Conservation (phyloP, 2,888 invertebrate genomes). For the Heliconius ethilla region DNA sequence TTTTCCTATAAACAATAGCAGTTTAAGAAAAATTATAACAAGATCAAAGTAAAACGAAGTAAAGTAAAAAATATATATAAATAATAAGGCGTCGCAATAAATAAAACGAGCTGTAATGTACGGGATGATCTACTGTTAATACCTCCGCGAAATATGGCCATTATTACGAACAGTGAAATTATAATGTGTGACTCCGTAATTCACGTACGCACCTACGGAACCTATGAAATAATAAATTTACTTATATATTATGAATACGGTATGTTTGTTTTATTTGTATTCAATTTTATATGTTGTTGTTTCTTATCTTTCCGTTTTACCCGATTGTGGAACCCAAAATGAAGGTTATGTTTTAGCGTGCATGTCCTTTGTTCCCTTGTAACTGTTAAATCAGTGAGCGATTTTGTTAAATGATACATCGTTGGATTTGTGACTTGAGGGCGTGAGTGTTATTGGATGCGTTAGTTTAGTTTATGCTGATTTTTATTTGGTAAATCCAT, state of each 20-base stretch:
- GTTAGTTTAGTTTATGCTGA: too few relatives aligned
- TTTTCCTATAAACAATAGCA: not conserved
- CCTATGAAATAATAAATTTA: conserved; percentile 11
- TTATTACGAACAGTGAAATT: conserved; percentile 52
- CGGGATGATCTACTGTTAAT: conserved; percentile 56
- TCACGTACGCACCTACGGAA: conserved; percentile 9
- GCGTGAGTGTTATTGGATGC: too few relatives aligned
- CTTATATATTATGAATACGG: not conserved
- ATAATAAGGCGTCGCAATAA: conserved; percentile 37
- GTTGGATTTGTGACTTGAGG: too few relatives aligned
- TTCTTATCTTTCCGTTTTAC: not conserved
- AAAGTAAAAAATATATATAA: conserved; percentile 24
- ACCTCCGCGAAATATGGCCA: conserved; percentile 53
- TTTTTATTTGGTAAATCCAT: too few relatives aligned
- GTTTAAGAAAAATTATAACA: not conserved
- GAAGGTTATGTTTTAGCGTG: too few relatives aligned
- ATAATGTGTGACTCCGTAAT: conserved; percentile 49
- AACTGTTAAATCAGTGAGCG: too few relatives aligned
- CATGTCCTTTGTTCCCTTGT: too few relatives aligned
- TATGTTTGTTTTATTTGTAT: not conserved
- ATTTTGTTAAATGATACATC: too few relatives aligned
- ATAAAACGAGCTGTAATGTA: conserved; percentile 48
- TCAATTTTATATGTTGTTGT: not conserved
- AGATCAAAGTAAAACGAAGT: conserved; percentile 4
- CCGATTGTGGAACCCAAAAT: too few relatives aligned